Evolutionary conservation across 2,888 invertebrate species (phyloP), one percentile per base, ranked within the genome.

Genomic region (Xestia rhomboidea): DNA sequence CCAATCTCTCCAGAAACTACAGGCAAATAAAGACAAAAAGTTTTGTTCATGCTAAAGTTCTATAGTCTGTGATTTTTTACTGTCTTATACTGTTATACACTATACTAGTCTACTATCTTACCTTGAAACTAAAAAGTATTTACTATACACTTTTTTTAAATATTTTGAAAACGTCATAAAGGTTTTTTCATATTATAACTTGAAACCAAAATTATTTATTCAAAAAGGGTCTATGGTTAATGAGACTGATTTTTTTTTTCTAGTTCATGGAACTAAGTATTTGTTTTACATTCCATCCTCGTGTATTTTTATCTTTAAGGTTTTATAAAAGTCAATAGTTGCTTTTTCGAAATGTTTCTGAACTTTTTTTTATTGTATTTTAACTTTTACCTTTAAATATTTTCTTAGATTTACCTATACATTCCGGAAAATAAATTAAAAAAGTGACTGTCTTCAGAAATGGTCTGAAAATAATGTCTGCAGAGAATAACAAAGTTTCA

Each of bases 1-100:
- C 18, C 95, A 96, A 79, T 96, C 96, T 0, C 88, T 96, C 70
- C 96, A 96, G 80, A 95, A 93, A 82, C 91, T 96, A 46, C 96
- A 96, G 89, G 95, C 96, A 1, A 94, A 92, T 82, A 95, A 95
- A 83, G 96, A 96, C 66, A 91, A 92, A 68, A 95, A 95, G 71
- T 83, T 94, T 73, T 96, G 96, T 91, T 92, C 94, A 73, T 96
- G 96, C 90, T 96, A 94, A 90, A 88, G 67, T 88, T 81, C 73
- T 72, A 85, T 82, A 81, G 77, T 88, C 93, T 94, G 93, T 93
- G 93, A 94, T 93, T 90, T 84, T 90, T 89, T 87, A 90, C 76
- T 82, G 24, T 73, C 83, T 81, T n/a, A n/a, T n/a, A n/a, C n/a
- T n/a, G n/a, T n/a, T 88, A 81, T 87, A 87, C 79, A 84, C 73